phyloP scores from a whole-genome alignment of 2,797 vertebrate species.

The Acanthis flammea region DNA sequence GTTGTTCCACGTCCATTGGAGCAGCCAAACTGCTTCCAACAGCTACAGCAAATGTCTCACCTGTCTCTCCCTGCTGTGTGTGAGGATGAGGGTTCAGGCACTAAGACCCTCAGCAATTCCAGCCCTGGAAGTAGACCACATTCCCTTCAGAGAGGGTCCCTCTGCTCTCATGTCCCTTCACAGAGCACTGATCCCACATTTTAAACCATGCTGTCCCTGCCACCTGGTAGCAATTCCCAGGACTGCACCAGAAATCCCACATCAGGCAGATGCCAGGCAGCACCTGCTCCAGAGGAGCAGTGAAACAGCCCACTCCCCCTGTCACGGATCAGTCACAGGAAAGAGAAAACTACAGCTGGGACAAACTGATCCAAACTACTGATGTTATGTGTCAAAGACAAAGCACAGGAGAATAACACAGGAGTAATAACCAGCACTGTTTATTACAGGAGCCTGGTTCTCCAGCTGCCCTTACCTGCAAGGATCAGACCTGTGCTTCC shows the following conservation, averaged over 20 bases:
- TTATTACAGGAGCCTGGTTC: neutral
- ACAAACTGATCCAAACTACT: neutral
- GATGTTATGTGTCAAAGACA: neutral
- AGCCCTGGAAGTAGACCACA: neutral
- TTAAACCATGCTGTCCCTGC: neutral
- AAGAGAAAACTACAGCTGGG: neutral
- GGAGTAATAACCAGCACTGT: too few species aligned
- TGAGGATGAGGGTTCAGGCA: neutral
- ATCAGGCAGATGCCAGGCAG: neutral
- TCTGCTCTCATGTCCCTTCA: neutral
- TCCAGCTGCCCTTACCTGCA: neutral
- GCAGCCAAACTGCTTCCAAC: neutral
- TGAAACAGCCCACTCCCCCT: neutral
- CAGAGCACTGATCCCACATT: fast-evolving
- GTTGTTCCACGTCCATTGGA: fast-evolving
- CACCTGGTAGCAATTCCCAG: neutral
- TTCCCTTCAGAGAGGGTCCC: neutral
- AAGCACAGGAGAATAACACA: neutral
- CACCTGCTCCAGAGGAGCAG: neutral
- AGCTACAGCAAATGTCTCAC: neutral
- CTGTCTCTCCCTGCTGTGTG: too few species aligned
- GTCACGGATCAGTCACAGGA: neutral
- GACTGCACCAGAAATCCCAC: neutral
- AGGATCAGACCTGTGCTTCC: neutral
- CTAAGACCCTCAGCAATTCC: neutral